Conservation (phyloP, 2,113 vertebrate species). For the Elaphurus davidianus region DNA sequence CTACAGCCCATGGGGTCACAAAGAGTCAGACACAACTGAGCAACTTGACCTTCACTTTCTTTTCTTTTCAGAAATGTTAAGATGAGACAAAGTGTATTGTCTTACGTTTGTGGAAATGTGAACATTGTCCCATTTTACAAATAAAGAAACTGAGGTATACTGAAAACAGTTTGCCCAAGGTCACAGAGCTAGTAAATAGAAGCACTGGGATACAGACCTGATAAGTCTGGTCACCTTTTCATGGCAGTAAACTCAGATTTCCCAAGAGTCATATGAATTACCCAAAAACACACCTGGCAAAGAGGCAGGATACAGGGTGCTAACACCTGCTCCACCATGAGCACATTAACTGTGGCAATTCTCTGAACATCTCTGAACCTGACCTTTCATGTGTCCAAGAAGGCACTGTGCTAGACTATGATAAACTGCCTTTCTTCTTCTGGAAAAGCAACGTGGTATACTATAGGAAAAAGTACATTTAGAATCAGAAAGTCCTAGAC, state of each 20-base stretch:
- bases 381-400: not conserved
- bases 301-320: not conserved
- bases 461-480: not conserved
- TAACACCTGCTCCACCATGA: not conserved
- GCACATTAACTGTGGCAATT: not conserved
- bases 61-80: not conserved
- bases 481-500: not conserved
- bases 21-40: not conserved
- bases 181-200: not conserved
- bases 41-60: not conserved
- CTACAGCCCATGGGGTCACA: not conserved
- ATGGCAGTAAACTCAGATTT: not conserved
- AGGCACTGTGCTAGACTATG: not conserved
- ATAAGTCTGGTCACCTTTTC: not conserved
- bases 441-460: not conserved
- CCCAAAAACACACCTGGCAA: not conserved
- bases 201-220: not conserved
- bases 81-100: not conserved
- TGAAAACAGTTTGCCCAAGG: not conserved
- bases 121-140: not conserved
- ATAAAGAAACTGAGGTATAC: slow-evolving; percentile 8
- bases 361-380: not conserved
- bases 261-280: not conserved
- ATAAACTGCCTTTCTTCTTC: not conserved
- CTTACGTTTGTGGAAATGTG: not conserved